Base-by-base conservation (phyloP, 1,140 invertebrate species). In the Listronotus bonariensis region DNA sequence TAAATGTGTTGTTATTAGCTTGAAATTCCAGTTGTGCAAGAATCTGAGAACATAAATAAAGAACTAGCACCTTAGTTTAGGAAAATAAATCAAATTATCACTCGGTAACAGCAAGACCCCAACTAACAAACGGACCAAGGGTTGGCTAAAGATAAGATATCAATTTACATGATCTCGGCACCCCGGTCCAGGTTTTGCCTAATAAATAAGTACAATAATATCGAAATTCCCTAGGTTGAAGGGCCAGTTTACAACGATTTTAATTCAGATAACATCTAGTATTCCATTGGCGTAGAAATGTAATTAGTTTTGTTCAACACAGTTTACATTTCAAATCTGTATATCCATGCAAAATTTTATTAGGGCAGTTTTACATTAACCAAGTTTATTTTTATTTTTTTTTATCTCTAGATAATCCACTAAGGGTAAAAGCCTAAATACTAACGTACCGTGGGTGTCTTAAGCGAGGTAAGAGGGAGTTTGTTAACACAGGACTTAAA, bases 141-240 rank as follows among this genome's bases (percentile, higher is more conserved):
- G 60, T 63, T 54, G 31, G 11, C 36, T 31, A 36, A 1, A 63
- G 60, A 63, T 63, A 63, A 63, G 60, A 63, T 63, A 63, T 63
- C 60, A 63, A 63, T 54, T 63, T 63, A 45, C 60, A 63, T 51
- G 51, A 63, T 63, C 60, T 63, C 60, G 41, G 52, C 41, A 26
- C 52, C 60, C 60, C 34, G 42, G 52, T 64, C 53, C 53, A 64
- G 61, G 48, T 64, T 64, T 64, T 64, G 61, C 61, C 61, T 56
- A 64, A 64, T 64, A 64, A 64, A 64, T 64, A 64, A 55, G 61
- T 56, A 64, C 61, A 64, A 55, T 64, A 64, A 64, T 64, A 64
- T 64, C 61, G 52, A 56, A 64, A 64, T 64, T 56, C 61, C 18
- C 53, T 15, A 64, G 61, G 49, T 62, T 58, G 18, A 14, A 20